phyloP scores from a whole-genome alignment of 30 jellyfish, hydroid and myxozoan species.

The Sanderia malayensis region DNA sequence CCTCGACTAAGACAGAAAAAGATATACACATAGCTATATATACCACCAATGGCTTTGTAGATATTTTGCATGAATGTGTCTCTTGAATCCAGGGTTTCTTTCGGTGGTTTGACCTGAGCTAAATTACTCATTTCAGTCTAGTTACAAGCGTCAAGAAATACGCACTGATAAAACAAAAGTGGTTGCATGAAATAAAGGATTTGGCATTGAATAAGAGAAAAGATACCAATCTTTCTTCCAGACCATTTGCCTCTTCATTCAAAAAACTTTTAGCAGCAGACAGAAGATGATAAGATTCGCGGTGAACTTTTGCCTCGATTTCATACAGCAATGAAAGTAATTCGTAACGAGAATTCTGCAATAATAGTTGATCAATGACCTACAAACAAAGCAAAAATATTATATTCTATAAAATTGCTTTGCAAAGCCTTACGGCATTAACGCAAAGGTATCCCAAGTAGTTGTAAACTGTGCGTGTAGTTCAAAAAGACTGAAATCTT shows the following conservation, averaged over 20 bases:
- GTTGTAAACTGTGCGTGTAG: too few species aligned
- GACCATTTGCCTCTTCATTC: constrained; percentile 33
- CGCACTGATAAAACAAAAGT: too few species aligned
- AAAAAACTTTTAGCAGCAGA: constrained; percentile 67
- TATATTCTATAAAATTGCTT: too few species aligned
- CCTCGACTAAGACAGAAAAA: too few species aligned
- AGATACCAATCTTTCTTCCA: constrained; percentile 76
- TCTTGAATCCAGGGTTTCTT: constrained; percentile 81
- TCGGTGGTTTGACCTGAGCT: constrained; percentile 18
- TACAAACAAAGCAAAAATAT: constrained; percentile 10
- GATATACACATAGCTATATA: too few species aligned
- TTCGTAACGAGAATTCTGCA: constrained; percentile 83
- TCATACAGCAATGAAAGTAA: constrained; percentile 76
- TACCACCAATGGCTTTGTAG: constrained; percentile 79
- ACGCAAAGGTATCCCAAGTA: too few species aligned
- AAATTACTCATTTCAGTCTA: constrained; percentile 29
- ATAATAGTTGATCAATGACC: constrained; percentile 85
- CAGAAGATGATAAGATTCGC: constrained; percentile 71
- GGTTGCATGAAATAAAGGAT: too few species aligned
- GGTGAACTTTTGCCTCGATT: constrained; percentile 71
- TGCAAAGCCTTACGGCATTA: too few species aligned
- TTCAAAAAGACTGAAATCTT: too few species aligned
- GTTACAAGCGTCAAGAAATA: constrained; percentile 13
- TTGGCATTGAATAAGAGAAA: constrained; percentile 17
- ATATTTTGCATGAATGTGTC: constrained; percentile 63